Evolutionary conservation across 2,797 vertebrate genomes (phyloP).

Genomic region (Eulemur rubriventer): DNA sequence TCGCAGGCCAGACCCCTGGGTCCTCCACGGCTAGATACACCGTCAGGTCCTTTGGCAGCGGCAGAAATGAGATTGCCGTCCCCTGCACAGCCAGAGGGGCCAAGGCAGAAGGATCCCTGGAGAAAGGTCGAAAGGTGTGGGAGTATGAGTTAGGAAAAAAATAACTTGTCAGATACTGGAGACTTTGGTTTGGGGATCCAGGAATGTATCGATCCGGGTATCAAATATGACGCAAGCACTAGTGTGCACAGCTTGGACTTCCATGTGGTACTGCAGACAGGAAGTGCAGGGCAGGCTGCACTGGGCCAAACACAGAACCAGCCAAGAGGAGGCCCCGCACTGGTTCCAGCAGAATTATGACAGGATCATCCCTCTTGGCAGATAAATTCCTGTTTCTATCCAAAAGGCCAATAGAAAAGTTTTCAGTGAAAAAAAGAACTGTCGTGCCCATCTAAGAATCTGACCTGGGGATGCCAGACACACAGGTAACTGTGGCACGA

Average conservation of each 20-base stretch:
- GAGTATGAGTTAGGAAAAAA: background rate
- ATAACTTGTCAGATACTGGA: background rate
- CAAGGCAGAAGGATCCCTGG: background rate
- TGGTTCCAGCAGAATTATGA: background rate
- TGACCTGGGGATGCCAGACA: background rate
- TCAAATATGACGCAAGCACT: background rate
- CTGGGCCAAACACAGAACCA: background rate
- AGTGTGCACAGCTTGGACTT: background rate
- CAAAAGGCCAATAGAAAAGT: background rate
- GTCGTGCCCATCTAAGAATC: background rate
- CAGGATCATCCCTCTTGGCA: background rate
- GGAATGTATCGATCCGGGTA: background rate
- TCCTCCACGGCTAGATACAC: background rate
- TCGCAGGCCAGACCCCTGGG: background rate
- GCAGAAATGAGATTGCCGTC: background rate
- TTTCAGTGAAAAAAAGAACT: background rate
- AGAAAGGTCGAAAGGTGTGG: background rate
- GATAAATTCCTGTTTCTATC: background rate
- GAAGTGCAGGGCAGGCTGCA: background rate
- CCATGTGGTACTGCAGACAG: too few relatives aligned
- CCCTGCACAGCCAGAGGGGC: background rate
- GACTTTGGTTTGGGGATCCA: background rate
- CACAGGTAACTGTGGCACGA: fast-evolving
- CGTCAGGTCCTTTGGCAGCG: background rate
- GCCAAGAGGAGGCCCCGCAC: too few relatives aligned